Base-by-base conservation (phyloP, 2,797 vertebrate species). In the Hydrolagus colliei region DNA sequence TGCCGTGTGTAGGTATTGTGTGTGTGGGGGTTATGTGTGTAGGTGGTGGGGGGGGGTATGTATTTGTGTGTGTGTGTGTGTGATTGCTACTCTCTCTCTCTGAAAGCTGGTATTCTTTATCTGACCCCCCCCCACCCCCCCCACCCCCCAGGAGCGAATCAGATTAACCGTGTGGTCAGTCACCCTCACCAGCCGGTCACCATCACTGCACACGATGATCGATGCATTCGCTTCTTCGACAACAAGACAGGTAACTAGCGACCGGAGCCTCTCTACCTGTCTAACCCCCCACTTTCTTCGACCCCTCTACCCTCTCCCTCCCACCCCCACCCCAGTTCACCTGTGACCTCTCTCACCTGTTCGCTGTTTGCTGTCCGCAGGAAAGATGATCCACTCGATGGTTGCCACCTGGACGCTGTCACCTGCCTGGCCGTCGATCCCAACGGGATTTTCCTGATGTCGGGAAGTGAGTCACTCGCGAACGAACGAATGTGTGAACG, bases 371-470 rank as follows among this genome's bases (percentile, higher is more conserved):
- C 20, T 72, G 1, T 27, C 8, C 80, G 1, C 91, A 97, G 96
- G 96, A 77, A 95, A 96, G 91, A 91, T 93, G 0, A 93, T 96
- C 59, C 96, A 97, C 89, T 97, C 96, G 0, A 97, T 97, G 96
- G 96, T 97, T 7, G 96, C 96, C 96, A 97, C 90, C 91, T 97
- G 88, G 96, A 97, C 3, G 96, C 96, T 0, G 96, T 97, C 88
- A 97, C 96, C 89, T 97, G 96, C 93, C 94, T 97, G 0, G 95
- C 96, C 1, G 96, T 95, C 86, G 96, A 97, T 90, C 96, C 96
- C 85, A 97, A 95, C 88, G 96, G 96, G 79, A 94, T 95, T 91
- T 97, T 97, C 93, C 94, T 97, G 90, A 93, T 97, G 93, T 97
- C 96, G 1, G 96, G 96, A 91, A 97, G 96, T 97, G 89, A 95